Evolutionary conservation across 2,113 vertebrate genomes (phyloP).

Genomic region (Rhabdomys dilectus): DNA sequence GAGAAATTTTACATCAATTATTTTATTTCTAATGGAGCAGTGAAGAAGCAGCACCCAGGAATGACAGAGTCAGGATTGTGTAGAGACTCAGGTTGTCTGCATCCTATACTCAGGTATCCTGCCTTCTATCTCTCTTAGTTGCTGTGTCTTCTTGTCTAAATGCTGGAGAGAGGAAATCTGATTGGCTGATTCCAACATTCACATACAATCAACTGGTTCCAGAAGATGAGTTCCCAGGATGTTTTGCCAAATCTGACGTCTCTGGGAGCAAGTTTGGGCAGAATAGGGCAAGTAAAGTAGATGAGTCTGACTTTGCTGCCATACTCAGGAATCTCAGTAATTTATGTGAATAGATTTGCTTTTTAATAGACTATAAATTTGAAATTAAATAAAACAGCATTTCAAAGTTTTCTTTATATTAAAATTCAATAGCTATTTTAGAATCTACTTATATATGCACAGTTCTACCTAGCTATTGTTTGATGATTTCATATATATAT

Average conservation of each 20-base stretch:
- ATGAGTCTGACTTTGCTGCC: not conserved
- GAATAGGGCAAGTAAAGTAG: not conserved
- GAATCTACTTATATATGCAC: not conserved
- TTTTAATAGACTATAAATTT: not conserved
- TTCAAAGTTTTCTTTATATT: not conserved
- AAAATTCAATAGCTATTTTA: not conserved
- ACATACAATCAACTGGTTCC: not conserved
- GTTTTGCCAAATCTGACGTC: not conserved
- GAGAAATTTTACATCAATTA: conserved; percentile 22
- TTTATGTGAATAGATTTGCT: not conserved
- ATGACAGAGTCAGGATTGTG: not conserved
- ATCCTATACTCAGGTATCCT: not conserved
- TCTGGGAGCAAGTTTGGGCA: not conserved
- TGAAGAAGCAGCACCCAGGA: not conserved
- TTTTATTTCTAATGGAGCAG: conserved; percentile 57
- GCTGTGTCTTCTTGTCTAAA: not conserved
- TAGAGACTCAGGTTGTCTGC: not conserved
- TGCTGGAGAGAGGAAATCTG: not conserved
- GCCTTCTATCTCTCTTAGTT: not conserved
- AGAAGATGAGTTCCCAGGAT: not conserved
- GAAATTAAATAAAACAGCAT: not conserved
- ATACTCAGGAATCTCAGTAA: not conserved
- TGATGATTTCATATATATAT: not conserved
- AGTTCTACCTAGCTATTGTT: not conserved
- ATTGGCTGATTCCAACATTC: not conserved